Percentiles rank a stretch among this genome's conserved stretches.
Conservation (phyloP, 1,140 invertebrate species). For the Agrypnia vestita region DNA sequence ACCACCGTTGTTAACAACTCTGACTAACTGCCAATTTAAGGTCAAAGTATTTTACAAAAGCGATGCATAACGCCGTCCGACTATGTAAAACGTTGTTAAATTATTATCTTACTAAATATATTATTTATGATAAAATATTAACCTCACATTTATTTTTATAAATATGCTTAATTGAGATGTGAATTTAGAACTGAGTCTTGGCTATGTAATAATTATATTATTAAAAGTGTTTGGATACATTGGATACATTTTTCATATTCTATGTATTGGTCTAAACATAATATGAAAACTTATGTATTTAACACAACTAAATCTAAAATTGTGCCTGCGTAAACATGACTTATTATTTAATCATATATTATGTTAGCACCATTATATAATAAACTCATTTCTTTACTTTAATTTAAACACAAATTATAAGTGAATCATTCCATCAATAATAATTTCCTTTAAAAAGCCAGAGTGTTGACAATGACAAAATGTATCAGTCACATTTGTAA, state of each 20-base stretch:
- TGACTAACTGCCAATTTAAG: no score
- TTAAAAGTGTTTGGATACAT: not conserved
- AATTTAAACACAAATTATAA: conserved; percentile 19
- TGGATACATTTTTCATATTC: not conserved
- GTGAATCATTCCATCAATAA: not conserved
- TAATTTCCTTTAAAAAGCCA: not conserved
- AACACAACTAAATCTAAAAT: conserved; percentile 6
- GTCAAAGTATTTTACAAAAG: no score
- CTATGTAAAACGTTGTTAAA: no score
- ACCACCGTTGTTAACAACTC: no score
- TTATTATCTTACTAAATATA: no score
- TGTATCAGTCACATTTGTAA: no score
- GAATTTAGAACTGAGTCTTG: conserved; percentile 18
- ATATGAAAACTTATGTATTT: not conserved
- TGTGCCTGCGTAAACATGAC: conserved; percentile 20
- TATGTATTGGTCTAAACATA: conserved; percentile 7
- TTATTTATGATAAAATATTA: no score
- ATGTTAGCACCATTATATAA: conserved; percentile 38
- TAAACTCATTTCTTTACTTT: conserved; percentile 17
- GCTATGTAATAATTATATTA: conserved; percentile 9
- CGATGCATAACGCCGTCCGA: no score
- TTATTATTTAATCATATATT: conserved; percentile 15
- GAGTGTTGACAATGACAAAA: not conserved
- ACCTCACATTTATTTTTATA: not conserved
- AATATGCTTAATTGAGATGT: not conserved